Conservation (phyloP, 2,888 invertebrate genomes). For the Agonopterix heracliana region DNA sequence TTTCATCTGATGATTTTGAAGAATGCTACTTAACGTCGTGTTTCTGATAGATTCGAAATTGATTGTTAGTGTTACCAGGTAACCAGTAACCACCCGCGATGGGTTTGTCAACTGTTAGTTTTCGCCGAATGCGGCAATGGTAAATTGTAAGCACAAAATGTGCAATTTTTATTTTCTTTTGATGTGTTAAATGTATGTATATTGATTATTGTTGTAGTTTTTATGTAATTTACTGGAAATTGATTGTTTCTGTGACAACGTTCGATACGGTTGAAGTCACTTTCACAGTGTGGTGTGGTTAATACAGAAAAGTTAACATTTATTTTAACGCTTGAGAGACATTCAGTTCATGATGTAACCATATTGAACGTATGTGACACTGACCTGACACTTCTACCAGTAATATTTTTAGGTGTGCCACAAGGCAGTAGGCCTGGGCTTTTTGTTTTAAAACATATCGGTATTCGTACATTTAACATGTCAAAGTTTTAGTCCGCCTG, state of each 20-base stretch:
- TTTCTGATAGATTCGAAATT: conserved; percentile 73
- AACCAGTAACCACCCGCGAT: conserved; percentile 30
- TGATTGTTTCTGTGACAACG: not conserved
- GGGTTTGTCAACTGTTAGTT: conserved; percentile 43
- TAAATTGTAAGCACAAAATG: conserved; percentile 56
- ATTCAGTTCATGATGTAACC: not conserved
- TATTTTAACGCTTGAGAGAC: not conserved
- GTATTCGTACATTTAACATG: conserved; percentile 45
- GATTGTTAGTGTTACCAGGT: conserved; percentile 55
- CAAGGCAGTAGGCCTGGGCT: not conserved
- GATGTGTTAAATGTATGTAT: conserved; percentile 50
- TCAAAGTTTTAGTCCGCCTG: conserved; percentile 63
- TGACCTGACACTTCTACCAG: conserved; percentile 3
- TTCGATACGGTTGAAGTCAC: not conserved
- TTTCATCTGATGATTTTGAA: conserved; percentile 1
- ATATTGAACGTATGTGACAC: conserved; percentile 7
- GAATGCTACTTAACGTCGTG: conserved; percentile 19
- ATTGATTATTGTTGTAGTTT: not conserved
- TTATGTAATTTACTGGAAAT: no score
- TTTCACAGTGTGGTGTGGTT: not conserved
- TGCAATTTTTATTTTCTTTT: conserved; percentile 46
- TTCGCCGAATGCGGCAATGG: conserved; percentile 38
- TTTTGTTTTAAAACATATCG: not conserved
- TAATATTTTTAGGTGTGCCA: conserved; percentile 2
- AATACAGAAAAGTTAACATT: not conserved